A percentile compares a stretch with the other conserved stretches of the same genome.
phyloP scores from a whole-genome alignment of 2,113 vertebrate species.

The Pedionomus torquatus region DNA sequence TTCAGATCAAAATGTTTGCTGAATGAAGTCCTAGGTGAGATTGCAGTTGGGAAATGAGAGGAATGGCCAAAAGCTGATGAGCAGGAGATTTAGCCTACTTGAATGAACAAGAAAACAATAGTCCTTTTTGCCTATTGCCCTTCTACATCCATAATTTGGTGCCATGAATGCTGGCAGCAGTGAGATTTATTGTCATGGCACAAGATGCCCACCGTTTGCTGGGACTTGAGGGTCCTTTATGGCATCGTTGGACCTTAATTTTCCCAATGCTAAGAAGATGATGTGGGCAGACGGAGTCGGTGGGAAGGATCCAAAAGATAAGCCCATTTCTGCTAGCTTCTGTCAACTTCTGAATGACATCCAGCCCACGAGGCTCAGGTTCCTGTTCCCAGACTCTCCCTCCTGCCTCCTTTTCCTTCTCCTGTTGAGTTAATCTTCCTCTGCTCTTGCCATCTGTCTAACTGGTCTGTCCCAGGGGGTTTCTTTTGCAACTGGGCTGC shows the following conservation, averaged over 20 bases:
- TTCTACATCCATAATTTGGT: neutral
- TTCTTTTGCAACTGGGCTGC: neutral
- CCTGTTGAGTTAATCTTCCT: neutral
- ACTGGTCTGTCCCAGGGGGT: neutral
- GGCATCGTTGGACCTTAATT: neutral
- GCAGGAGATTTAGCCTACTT: neutral
- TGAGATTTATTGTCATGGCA: neutral
- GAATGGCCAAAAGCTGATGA: neutral
- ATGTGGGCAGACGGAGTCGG: neutral
- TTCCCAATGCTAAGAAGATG: neutral
- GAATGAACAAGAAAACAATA: neutral
- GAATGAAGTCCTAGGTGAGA: neutral
- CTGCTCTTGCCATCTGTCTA: neutral
- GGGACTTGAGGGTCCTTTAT: neutral
- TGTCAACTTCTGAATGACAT: neutral
- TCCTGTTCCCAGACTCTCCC: neutral
- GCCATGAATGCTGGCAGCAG: neutral
- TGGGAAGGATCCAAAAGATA: neutral
- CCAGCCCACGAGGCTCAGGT: neutral
- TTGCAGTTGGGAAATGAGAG: neutral
- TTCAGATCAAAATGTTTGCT: neutral
- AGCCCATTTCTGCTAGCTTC: neutral
- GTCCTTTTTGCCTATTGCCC: neutral
- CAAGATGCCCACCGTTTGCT: neutral
- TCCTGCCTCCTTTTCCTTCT: neutral